Conservation (phyloP, 2,113 vertebrate species). For the Spizaetus ornatus region DNA sequence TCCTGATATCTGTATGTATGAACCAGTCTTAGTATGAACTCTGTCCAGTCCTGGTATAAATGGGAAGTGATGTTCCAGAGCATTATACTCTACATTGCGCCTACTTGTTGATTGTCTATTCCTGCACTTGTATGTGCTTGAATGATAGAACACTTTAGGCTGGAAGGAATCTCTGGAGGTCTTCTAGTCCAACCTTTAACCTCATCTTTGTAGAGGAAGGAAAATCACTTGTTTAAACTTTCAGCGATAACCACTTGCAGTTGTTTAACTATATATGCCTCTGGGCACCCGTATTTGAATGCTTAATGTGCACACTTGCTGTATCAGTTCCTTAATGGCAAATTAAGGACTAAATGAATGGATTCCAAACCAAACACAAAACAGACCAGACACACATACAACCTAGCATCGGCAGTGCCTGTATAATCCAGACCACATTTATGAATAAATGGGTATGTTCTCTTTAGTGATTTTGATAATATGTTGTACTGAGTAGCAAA, state of each 20-base stretch:
- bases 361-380: slow-evolving; percentile 58
- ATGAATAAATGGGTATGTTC: slow-evolving; percentile 7
- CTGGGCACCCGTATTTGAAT: slow-evolving; percentile 30
- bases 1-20: background rate
- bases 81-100: accelerated
- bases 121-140: background rate
- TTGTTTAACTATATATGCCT: slow-evolving; percentile 9
- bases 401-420: background rate
- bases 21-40: background rate
- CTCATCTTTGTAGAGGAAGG: slow-evolving; percentile 1
- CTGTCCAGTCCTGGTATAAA: background rate
- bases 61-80: background rate
- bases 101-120: background rate
- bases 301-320: slow-evolving; percentile 40
- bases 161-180: slow-evolving; percentile 1
- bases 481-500: background rate
- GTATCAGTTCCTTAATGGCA: slow-evolving; percentile 58
- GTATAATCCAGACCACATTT: slow-evolving; percentile 49
- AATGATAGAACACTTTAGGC: background rate
- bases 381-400: slow-evolving; percentile 8
- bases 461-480: slow-evolving; percentile 41
- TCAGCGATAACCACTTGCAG: slow-evolving; percentile 16
- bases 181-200: background rate
- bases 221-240: slow-evolving; percentile 43
- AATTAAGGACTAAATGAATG: slow-evolving; percentile 46